Percentiles rank a stretch among this genome's conserved stretches.
Conservation (phyloP, 2,888 invertebrate species). For the Ischnus inquisitorius region DNA sequence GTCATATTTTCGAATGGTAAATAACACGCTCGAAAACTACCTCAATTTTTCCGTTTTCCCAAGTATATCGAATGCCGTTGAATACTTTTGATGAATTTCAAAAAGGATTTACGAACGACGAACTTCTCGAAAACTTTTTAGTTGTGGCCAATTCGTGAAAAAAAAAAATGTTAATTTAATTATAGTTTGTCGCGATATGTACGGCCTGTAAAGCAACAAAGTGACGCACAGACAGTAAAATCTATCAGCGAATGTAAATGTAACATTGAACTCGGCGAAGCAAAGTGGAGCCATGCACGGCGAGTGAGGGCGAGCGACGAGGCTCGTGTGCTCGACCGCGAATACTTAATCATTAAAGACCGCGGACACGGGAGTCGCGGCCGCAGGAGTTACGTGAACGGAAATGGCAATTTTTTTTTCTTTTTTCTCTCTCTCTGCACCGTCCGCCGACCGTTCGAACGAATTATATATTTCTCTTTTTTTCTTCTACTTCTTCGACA, state of each 20-base stretch:
- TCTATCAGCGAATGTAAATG: constrained; percentile 12
- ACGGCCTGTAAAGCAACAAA: not conserved
- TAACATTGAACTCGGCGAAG: constrained; percentile 25
- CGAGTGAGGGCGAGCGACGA: constrained; percentile 26
- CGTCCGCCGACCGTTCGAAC: not conserved
- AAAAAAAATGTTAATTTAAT: not conserved
- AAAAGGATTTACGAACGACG: too few relatives aligned
- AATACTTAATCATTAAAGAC: constrained; percentile 61
- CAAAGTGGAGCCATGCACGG: not conserved
- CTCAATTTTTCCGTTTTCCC: not conserved
- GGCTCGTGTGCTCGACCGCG: constrained; percentile 40
- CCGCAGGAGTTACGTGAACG: constrained; percentile 54
- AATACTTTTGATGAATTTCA: too few relatives aligned
- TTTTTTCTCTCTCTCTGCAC: not conserved
- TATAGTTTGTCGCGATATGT: not conserved
- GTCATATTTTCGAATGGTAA: not conserved
- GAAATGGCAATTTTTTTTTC: constrained; percentile 52
- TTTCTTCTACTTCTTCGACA: not conserved
- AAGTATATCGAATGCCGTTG: not conserved
- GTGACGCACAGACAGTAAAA: not conserved
- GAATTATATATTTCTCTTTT: not conserved
- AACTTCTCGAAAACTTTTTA: too few relatives aligned
- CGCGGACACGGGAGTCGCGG: constrained; percentile 33
- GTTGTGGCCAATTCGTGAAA: not conserved
- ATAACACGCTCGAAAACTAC: not conserved